Evolutionary conservation across 2,797 vertebrate genomes (phyloP), one percentile per base, ranked within the genome.

Genomic region (Coregonus sp.): DNA sequence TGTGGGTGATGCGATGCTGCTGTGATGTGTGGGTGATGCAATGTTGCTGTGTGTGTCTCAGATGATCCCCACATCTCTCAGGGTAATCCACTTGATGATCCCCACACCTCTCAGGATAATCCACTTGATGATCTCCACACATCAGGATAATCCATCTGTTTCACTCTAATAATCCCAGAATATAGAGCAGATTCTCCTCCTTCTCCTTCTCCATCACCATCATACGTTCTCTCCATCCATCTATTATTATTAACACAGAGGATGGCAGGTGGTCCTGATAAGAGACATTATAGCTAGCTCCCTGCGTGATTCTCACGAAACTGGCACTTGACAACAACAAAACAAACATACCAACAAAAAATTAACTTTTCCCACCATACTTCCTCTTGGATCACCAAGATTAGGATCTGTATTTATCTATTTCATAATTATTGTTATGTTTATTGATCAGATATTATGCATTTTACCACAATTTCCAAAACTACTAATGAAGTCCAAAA

Each of bases 111-210:
- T 20, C 59, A 61, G n/a, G n/a, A 61, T 83, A 85, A 83, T 81
- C 81, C 75, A 86, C 40, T 11, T 25, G 5, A 4, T 25, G 20
- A 20, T 61, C 56, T n/a, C 9, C n/a, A 20, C 6, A 7, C n/a
- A n/a, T 7, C 20, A 61, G n/a, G n/a, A 61, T 83, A 85, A 83
- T 81, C 81, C 75, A 86, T 82, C 79, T 82, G 78, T 74, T 77
- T 70, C 73, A 66, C 82, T 73, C 56, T 90, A 90, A 92, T 89
- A 86, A 63, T 81, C 83, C 72, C 50, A 12, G 82, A 35, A 87
- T 87, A 74, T 70, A 76, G 84, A 90, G 79, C 81, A 86, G 79
- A 20, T 61, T 66, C 79, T 50, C 29, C 37, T 0, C 18, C 18
- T 63, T 65, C 79, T 50, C 29, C 40, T 0, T 18, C 59, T 61